These are phyloP conservation scores for Pecten maximus DNA, from an alignment of 2,888 invertebrate genomes.

Conservation along the genomic window DNA sequence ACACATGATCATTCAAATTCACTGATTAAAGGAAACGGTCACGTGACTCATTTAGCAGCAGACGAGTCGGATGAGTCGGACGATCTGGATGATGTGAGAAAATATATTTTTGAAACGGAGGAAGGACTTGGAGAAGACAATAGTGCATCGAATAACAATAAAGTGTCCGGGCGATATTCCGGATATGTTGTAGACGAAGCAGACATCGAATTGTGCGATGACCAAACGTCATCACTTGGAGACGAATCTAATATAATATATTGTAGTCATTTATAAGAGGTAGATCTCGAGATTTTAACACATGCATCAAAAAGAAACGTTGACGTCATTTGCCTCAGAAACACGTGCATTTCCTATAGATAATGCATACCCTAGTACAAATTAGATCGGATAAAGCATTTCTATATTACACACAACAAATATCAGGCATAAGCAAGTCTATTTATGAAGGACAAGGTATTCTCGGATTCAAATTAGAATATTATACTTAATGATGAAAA, in stretches of 20 bases:
- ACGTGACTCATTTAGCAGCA: constrained; percentile 15
- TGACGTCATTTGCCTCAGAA: too few species aligned
- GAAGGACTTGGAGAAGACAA: not conserved
- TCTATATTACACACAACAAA: too few species aligned
- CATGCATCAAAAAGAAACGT: too few species aligned
- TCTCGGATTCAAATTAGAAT: too few species aligned
- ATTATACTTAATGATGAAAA: too few species aligned
- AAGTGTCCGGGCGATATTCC: not conserved
- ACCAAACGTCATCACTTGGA: not conserved
- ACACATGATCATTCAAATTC: not conserved
- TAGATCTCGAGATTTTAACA: not conserved
- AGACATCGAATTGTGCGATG: not conserved
- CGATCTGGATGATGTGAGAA: not conserved
- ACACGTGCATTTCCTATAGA: too few species aligned
- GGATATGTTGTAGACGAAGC: not conserved
- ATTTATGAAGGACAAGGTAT: too few species aligned
- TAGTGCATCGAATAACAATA: not conserved
- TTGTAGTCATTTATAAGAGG: not conserved
- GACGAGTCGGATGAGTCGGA: not conserved
- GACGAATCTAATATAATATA: not conserved
- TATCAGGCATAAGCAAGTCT: too few species aligned
- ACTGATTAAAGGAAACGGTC: not conserved
- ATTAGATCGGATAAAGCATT: too few species aligned
- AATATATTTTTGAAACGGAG: not conserved
- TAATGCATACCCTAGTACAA: too few species aligned